phyloP scores from a whole-genome alignment of 2,888 invertebrate species.

The Plagodis dolabraria region DNA sequence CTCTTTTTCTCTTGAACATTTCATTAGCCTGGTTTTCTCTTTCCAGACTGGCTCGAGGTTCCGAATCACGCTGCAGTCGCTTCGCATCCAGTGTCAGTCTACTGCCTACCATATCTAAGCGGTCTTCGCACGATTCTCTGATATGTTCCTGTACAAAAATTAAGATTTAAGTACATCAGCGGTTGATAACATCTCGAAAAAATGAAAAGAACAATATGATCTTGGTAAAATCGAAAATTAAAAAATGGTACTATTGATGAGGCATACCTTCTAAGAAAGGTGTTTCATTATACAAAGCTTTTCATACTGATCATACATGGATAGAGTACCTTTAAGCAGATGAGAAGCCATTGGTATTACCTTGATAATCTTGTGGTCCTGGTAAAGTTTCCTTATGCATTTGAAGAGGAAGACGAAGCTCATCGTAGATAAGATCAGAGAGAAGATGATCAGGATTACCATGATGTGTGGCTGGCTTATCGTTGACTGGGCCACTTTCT shows the following conservation, averaged over 20 bases:
- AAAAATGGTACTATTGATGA: too few species aligned
- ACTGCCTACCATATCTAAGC: slow-evolving; percentile 84
- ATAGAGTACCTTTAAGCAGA: too few species aligned
- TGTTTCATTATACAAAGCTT: too few species aligned
- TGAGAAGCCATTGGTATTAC: slow-evolving; percentile 63
- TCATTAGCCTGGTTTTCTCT: slow-evolving; percentile 79
- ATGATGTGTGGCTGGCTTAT: slow-evolving; percentile 87
- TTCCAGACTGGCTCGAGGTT: slow-evolving; percentile 72
- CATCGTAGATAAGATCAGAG: slow-evolving; percentile 94
- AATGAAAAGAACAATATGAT: too few species aligned
- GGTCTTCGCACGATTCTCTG: slow-evolving; percentile 91
- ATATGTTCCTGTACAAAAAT: slow-evolving; percentile 76
- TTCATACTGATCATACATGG: too few species aligned
- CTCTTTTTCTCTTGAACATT: slow-evolving; percentile 71
- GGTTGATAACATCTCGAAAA: too few species aligned
- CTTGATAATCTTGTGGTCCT: slow-evolving; percentile 94
- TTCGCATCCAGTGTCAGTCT: slow-evolving; percentile 70
- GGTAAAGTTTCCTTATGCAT: slow-evolving; percentile 93
- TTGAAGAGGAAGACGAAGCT: slow-evolving; percentile 95
- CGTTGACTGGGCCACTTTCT: slow-evolving; percentile 78
- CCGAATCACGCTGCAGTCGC: slow-evolving; percentile 63
- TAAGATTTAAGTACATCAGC: too few species aligned
- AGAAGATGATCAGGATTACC: slow-evolving; percentile 95
- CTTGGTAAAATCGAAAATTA: too few species aligned
- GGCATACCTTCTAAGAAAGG: too few species aligned